These are phyloP conservation scores for Ambastaia sidthimunki DNA, from an alignment of 2,797 vertebrate genomes.

Conservation along the genomic window DNA sequence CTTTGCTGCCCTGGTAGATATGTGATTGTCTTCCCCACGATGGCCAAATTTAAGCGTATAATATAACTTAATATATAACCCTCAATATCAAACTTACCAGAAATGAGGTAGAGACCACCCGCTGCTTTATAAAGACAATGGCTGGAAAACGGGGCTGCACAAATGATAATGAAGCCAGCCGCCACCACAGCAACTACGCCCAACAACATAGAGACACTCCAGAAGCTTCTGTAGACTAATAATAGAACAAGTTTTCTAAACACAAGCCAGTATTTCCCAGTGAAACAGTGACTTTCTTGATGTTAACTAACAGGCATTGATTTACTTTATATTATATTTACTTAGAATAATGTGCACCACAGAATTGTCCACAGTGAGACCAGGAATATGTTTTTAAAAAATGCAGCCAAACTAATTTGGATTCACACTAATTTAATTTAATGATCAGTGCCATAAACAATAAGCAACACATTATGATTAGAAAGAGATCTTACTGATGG, in stretches of 20 bases:
- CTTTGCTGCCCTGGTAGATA: no score
- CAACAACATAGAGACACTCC: slow-evolving; percentile 93
- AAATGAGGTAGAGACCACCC: slow-evolving; percentile 86
- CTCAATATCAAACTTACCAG: slow-evolving; percentile 76
- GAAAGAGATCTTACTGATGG: slow-evolving; percentile 83
- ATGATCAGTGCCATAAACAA: background rate
- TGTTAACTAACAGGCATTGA: no score
- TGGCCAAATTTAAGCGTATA: background rate
- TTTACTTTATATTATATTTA: background rate
- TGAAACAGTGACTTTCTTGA: background rate
- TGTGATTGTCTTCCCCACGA: no score
- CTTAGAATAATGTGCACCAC: background rate
- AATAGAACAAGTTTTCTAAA: background rate
- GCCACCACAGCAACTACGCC: slow-evolving; percentile 83
- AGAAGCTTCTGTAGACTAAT: slow-evolving; percentile 96
- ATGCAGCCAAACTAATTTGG: no score
- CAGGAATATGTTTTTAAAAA: no score
- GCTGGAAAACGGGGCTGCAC: slow-evolving; percentile 92
- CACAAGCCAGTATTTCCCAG: background rate
- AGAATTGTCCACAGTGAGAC: no score
- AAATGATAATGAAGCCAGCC: slow-evolving; percentile 93
- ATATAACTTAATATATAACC: no score
- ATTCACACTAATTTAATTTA: background rate
- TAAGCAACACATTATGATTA: background rate
- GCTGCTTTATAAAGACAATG: slow-evolving; percentile 91